phyloP scores from a whole-genome alignment of 2,797 vertebrate genomes.

The Danionella dracula region DNA sequence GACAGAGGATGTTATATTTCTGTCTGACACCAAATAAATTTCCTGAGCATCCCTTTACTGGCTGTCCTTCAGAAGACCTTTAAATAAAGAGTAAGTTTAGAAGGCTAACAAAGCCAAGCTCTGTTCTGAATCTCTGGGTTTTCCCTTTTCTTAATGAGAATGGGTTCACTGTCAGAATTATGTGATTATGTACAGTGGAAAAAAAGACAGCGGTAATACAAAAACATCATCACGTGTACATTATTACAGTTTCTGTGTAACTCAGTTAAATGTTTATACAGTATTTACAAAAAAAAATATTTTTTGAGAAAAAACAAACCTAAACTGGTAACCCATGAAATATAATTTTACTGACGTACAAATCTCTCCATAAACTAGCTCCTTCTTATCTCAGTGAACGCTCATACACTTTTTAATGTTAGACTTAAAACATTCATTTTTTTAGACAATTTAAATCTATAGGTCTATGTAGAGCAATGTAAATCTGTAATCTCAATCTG shows the following conservation, averaged over 20 bases:
- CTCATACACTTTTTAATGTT: too few species aligned
- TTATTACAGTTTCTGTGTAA: neutral
- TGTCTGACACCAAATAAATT: conserved; percentile 31
- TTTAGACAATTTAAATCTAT: too few species aligned
- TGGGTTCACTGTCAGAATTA: neutral
- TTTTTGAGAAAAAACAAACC: too few species aligned
- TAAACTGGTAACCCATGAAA: too few species aligned
- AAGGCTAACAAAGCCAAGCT: conserved; percentile 28
- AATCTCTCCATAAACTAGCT: too few species aligned
- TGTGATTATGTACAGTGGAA: neutral
- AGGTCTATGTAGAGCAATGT: too few species aligned
- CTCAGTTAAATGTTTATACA: too few species aligned
- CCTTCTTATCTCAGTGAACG: too few species aligned
- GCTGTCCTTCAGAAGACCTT: conserved; percentile 42
- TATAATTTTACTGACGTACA: too few species aligned
- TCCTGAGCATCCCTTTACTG: conserved; percentile 15
- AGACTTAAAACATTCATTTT: too few species aligned
- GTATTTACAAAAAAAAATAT: too few species aligned
- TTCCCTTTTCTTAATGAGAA: conserved; percentile 4
- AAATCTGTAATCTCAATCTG: too few species aligned
- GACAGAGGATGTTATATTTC: conserved; percentile 37
- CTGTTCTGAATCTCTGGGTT: conserved; percentile 22
- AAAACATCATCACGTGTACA: neutral
- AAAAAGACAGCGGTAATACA: neutral
- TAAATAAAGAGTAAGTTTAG: conserved; percentile 6